Evolutionary conservation across 2,888 invertebrate species (phyloP).

Genomic region (Lasioglossum zephyrum): DNA sequence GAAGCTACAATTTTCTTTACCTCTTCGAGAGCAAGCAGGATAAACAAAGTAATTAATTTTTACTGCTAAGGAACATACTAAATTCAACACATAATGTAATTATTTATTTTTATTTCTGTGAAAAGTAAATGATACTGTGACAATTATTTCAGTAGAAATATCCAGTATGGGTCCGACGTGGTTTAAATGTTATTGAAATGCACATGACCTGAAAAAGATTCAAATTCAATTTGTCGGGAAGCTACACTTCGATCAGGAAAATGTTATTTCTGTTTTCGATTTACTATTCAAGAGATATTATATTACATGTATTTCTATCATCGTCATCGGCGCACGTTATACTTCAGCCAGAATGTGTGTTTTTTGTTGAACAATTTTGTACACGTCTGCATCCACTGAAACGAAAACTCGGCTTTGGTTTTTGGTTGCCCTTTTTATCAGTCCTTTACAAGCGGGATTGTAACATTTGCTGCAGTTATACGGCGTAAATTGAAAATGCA

Average conservation of each 20-base stretch:
- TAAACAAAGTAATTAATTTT: neutral
- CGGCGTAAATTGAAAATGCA: neutral
- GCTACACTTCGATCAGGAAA: neutral
- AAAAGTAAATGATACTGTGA: neutral
- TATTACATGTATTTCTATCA: neutral
- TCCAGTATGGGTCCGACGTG: neutral
- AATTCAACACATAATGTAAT: neutral
- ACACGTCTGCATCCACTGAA: neutral
- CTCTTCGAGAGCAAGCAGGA: neutral
- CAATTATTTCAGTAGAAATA: neutral
- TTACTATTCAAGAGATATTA: neutral
- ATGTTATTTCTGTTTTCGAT: neutral
- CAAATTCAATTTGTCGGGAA: neutral
- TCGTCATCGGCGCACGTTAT: neutral
- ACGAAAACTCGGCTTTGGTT: slow-evolving; percentile 36
- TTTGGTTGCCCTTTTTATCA: neutral
- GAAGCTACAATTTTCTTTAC: neutral
- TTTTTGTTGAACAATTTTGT: slow-evolving; percentile 26
- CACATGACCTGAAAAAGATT: neutral
- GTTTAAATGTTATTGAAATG: too few relatives aligned
- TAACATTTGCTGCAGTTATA: neutral
- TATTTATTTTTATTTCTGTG: neutral
- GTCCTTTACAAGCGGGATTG: neutral
- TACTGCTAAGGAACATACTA: neutral
- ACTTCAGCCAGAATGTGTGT: neutral